A percentile compares a stretch with the other conserved stretches of the same genome.
Evolutionary conservation across 2,888 invertebrate genomes (phyloP).

Genomic region (Callinectes sapidus): DNA sequence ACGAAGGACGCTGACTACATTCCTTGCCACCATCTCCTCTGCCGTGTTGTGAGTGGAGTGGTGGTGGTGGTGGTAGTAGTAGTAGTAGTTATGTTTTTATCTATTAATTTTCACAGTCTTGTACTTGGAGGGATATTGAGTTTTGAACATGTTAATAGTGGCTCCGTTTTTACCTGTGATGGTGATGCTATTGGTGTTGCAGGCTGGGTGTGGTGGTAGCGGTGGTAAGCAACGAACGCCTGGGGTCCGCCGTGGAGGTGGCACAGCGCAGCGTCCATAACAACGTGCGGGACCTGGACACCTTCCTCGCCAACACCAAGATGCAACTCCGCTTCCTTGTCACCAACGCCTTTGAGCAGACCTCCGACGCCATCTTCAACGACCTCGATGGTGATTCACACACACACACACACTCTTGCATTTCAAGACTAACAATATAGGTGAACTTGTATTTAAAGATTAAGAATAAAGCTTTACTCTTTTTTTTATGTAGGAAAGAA

Average conservation of each 20-base stretch:
- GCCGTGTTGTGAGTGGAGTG: constrained; percentile 39
- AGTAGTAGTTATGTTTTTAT: neutral
- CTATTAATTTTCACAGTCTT: too few species aligned
- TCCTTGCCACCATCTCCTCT: constrained; percentile 34
- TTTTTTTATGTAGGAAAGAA: too few species aligned
- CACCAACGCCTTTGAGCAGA: constrained; percentile 80
- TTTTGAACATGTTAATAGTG: neutral
- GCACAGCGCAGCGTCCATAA: constrained; percentile 79
- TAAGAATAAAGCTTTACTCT: too few species aligned
- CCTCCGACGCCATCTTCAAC: constrained; percentile 80
- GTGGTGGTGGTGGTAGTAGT: neutral
- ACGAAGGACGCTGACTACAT: constrained; percentile 45
- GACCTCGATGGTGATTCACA: constrained; percentile 80
- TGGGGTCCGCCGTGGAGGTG: constrained; percentile 79
- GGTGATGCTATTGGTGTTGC: constrained; percentile 73
- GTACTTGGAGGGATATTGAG: neutral
- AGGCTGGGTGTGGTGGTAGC: constrained; percentile 81
- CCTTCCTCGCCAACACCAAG: constrained; percentile 82
- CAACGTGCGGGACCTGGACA: constrained; percentile 81
- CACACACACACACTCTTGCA: neutral
- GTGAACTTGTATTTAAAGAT: too few species aligned
- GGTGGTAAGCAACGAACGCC: constrained; percentile 82
- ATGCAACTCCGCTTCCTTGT: constrained; percentile 81
- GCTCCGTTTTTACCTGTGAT: neutral
- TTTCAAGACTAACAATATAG: too few species aligned